Evolutionary conservation across 2,113 vertebrate genomes (phyloP).

Genomic region (Menidia beryllina): DNA sequence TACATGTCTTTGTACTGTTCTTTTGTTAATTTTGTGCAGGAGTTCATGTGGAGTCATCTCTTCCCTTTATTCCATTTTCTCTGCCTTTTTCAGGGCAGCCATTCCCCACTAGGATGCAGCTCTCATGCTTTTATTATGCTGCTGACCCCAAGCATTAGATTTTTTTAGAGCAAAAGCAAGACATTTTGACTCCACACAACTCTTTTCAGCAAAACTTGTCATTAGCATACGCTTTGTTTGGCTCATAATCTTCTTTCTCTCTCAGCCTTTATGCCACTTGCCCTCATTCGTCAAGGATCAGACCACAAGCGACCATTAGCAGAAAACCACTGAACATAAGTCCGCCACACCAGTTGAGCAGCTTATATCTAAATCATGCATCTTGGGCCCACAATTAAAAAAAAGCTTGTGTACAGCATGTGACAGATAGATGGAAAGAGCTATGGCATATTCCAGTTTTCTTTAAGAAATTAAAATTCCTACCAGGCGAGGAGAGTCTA

Average conservation of each 20-base stretch:
- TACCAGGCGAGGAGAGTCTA: conserved; percentile 8
- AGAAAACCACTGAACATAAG: conserved; percentile 13
- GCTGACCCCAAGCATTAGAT: not conserved
- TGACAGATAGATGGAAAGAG: conserved; percentile 40
- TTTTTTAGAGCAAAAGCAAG: conserved; percentile 7
- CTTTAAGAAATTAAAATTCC: conserved; percentile 43
- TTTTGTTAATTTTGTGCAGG: not conserved
- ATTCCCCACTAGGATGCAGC: not conserved
- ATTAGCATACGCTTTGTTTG: conserved; percentile 7
- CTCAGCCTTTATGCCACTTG: not conserved
- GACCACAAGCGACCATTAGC: conserved; percentile 20
- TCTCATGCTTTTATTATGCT: not conserved
- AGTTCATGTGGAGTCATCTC: not conserved
- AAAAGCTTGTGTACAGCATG: conserved; percentile 25
- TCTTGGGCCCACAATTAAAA: conserved; percentile 37
- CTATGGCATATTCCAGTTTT: conserved; percentile 29
- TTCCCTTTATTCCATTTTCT: not conserved
- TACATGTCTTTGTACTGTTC: not conserved
- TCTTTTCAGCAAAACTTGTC: conserved; percentile 9
- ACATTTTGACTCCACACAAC: conserved; percentile 6
- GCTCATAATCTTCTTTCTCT: conserved; percentile 21
- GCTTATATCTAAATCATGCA: conserved; percentile 46
- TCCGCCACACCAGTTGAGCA: conserved; percentile 23
- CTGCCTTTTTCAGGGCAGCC: not conserved
- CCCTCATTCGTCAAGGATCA: conserved; percentile 27